These are phyloP conservation scores for Indri indri DNA, from an alignment of 2,113 vertebrate species.

Conservation along the genomic window DNA sequence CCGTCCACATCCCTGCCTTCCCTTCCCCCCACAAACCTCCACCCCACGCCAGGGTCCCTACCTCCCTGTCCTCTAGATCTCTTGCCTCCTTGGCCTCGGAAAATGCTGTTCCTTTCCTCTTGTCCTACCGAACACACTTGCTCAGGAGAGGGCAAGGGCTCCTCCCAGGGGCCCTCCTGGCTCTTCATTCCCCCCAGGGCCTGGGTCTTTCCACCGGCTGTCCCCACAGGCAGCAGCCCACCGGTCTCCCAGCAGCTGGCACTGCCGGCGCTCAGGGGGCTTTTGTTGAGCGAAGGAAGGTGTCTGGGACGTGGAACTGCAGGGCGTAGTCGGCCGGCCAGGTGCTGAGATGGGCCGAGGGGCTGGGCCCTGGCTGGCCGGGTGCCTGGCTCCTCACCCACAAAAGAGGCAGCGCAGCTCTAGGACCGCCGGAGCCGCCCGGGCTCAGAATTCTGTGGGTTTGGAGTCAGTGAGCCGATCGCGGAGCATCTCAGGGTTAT, in stretches of 20 bases:
- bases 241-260: background rate
- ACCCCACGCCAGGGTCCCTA: rapidly evolving
- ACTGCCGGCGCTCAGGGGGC: rapidly evolving
- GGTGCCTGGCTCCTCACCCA: rapidly evolving
- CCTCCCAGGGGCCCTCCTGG: background rate
- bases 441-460: background rate
- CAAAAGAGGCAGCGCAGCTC: rapidly evolving
- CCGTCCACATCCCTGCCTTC: background rate
- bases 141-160: background rate
- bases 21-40: rapidly evolving
- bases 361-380: background rate
- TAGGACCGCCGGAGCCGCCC: rapidly evolving
- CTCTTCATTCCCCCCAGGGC: background rate
- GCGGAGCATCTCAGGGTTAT: rapidly evolving
- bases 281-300: background rate
- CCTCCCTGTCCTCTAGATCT: background rate
- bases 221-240: background rate
- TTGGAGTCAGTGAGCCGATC: too few species aligned
- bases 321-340: too few species aligned
- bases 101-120: background rate
- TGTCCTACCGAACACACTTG: rapidly evolving
- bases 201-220: background rate
- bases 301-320: rapidly evolving
- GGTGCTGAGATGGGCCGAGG: rapidly evolving
- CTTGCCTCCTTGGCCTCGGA: background rate